These are phyloP conservation scores for Lepisosteus oculatus DNA, from an alignment of 2,113 vertebrate genomes.

Conservation along the genomic window DNA sequence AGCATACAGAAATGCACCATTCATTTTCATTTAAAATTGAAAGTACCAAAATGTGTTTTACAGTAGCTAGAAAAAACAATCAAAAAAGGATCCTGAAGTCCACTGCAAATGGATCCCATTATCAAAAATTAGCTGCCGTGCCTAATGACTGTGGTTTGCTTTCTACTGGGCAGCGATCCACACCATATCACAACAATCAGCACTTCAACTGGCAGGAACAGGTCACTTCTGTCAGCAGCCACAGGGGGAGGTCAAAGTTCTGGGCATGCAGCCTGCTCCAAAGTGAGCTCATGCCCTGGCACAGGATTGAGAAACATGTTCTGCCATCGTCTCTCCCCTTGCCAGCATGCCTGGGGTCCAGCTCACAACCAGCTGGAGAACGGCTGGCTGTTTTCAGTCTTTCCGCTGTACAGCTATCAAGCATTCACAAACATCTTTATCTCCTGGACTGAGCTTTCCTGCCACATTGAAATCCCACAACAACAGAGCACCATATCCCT, in stretches of 20 bases:
- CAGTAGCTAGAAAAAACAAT: neutral
- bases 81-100: neutral
- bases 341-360: neutral
- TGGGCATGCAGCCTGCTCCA: neutral
- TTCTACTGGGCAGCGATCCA: constrained; percentile 13
- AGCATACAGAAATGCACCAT: too few relatives aligned
- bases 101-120: neutral
- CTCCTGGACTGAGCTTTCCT: too few relatives aligned
- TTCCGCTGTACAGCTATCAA: neutral
- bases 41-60: too few relatives aligned
- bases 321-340: neutral
- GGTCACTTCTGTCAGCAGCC: constrained; percentile 30
- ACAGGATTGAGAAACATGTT: neutral
- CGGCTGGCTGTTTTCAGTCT: neutral
- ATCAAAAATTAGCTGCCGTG: neutral
- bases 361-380: neutral
- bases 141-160: neutral
- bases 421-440: too few relatives aligned
- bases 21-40: too few relatives aligned
- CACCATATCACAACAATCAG: constrained; percentile 33
- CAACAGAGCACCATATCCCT: neutral
- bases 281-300: constrained; percentile 7
- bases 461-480: neutral
- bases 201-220: constrained; percentile 44
- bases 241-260: constrained; percentile 25